Conservation (phyloP, 2,113 vertebrate genomes). For the Varanus salvator region DNA sequence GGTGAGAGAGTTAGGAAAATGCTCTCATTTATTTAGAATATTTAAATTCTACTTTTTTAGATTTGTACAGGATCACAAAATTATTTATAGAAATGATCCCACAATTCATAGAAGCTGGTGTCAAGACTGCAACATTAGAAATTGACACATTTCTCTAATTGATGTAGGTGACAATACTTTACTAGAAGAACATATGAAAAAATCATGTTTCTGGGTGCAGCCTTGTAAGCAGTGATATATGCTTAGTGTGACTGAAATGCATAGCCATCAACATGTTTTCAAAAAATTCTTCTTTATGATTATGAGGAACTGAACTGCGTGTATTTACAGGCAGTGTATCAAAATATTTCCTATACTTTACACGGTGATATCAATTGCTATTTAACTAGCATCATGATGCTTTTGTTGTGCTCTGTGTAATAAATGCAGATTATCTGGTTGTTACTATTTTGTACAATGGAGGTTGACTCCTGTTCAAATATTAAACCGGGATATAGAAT, state of each 20-base stretch:
- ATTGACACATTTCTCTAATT: background rate
- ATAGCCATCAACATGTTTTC: background rate
- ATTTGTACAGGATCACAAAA: background rate
- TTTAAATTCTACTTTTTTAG: background rate
- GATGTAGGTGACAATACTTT: background rate
- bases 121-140: background rate
- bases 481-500: background rate
- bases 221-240: background rate
- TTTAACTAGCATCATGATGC: slow-evolving; percentile 23
- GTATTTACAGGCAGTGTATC: background rate
- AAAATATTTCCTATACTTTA: slow-evolving; percentile 7
- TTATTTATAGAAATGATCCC: background rate
- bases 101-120: background rate
- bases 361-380: background rate
- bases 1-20: background rate
- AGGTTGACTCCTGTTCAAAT: slow-evolving; percentile 6
- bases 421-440: slow-evolving; percentile 2
- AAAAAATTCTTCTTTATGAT: background rate
- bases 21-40: background rate
- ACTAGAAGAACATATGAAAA: background rate
- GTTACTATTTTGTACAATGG: background rate
- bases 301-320: background rate
- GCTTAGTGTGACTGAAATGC: background rate
- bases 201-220: background rate
- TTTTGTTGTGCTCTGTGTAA: slow-evolving; percentile 16